Base-by-base conservation (phyloP, 2,888 invertebrate genomes). In the Coleophora flavipennella region DNA sequence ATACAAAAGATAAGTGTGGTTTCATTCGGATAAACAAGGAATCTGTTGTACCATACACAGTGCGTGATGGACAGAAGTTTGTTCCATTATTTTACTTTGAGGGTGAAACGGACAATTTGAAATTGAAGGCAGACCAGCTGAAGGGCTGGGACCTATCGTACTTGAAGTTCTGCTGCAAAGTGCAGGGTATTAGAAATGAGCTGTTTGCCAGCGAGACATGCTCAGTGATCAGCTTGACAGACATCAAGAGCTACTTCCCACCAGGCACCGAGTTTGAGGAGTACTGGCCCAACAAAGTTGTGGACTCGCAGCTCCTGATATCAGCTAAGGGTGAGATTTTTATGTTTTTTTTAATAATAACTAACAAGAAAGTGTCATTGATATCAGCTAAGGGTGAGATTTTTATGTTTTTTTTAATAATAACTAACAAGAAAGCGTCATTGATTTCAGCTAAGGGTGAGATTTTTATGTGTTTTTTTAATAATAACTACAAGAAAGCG, bases 131-230 rank as follows among this genome's bases (percentile, higher is more conserved):
- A 2, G 93, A 94, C 60, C 91, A 93, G 69, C 77, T 96, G 29
- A 93, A 93, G 62, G 95, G 95, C 44, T 96, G 96, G 96, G 95
- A 96, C 76, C 79, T 96, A 51, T 94, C 95, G 0, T 96, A 96
- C 73, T 85, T 96, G 49, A 96, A 96, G 76, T 95, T 96, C 73
- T 96, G 96, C 78, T 96, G 96, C 77, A 96, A 95, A 80, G 95
- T 96, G 50, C 95, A 95, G 77, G 95, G 95, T 38, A 95, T 96
- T 54, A 86, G 95, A 49, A 95, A 95, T 64, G 95, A 96, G 81
- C 77, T 96, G 43, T 95, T 96, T 76, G 93, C 94, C 13, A 94
- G 93, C 85, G 95, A 95, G 64, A 93, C 93, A 8, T 95, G 95
- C 74, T 92, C 93, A 39, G 95, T 95, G 58, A 95, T 96, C 44